Evolutionary conservation across 1,140 invertebrate genomes (phyloP).

Genomic region (Stenopsyche tienmushanensis): DNA sequence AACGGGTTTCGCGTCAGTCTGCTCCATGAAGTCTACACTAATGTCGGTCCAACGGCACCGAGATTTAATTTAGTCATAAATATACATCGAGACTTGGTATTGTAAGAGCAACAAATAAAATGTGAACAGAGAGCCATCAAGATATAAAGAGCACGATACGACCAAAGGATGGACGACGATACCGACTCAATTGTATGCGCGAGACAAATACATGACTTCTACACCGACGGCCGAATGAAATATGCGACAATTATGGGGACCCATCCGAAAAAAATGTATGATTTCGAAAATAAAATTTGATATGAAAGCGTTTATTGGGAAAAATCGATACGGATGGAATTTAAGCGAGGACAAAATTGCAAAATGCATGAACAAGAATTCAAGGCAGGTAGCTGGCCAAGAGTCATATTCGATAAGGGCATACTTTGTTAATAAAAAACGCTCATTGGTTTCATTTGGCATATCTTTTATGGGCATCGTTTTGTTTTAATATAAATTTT

Average conservation of each 20-base stretch:
- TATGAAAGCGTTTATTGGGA: background rate
- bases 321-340: background rate
- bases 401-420: background rate
- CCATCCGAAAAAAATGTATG: no score
- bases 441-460: no score
- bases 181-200: background rate
- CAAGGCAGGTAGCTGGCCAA: no score
- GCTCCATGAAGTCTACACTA: conserved; percentile 31
- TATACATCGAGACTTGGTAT: conserved; percentile 20
- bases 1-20: conserved; percentile 21
- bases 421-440: background rate
- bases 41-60: conserved; percentile 11
- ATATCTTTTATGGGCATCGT: no score
- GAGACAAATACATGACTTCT: background rate
- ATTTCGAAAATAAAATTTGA: background rate
- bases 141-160: conserved; percentile 34
- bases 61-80: conserved; percentile 38
- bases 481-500: no score
- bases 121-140: conserved; percentile 26
- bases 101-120: conserved; percentile 28
- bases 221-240: no score
- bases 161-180: background rate
- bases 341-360: background rate
- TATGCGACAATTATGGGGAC: no score
- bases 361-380: no score